phyloP scores from a whole-genome alignment of 92 coral and sea anemone genomes.

The Zoanthus sociatus region DNA sequence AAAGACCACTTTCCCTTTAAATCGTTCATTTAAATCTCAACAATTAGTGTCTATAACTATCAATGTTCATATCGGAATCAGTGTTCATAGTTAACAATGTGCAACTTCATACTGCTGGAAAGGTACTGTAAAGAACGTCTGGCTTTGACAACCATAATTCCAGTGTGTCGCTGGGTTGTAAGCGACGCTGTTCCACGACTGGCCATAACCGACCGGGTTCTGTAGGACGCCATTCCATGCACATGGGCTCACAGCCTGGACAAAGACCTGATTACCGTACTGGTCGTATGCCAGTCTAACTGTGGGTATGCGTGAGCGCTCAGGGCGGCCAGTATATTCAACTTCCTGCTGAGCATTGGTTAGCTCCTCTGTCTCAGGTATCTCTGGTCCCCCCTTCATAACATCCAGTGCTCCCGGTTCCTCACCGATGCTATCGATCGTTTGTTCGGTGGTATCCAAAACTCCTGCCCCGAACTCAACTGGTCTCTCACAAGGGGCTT shows the following conservation, averaged over 20 bases:
- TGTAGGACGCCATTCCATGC: constrained; percentile 7
- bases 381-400: neutral
- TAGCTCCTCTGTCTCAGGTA: constrained; percentile 1
- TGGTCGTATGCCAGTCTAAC: constrained; percentile 26
- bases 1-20: constrained; percentile 11
- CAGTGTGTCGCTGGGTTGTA: constrained; percentile 29
- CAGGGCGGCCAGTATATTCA: neutral
- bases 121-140: constrained; percentile 22
- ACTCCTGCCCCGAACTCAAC: neutral
- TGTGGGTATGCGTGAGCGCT: constrained; percentile 11
- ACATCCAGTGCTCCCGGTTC: constrained; percentile 1
- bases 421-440: neutral
- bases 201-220: constrained; percentile 15
- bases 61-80: neutral
- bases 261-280: constrained; percentile 17
- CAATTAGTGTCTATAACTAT: neutral
- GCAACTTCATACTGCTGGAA: constrained; percentile 26
- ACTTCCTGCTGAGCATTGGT: neutral
- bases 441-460: neutral
- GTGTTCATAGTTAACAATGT: constrained; percentile 25
- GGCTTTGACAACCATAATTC: constrained; percentile 15
- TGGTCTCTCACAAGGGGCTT: neutral
- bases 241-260: constrained; percentile 12
- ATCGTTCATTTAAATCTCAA: constrained; percentile 13
- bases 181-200: constrained; percentile 17